These are phyloP conservation scores for Hemistola chrysoprasaria DNA, from an alignment of 2,888 invertebrate genomes.

Conservation along the genomic window DNA sequence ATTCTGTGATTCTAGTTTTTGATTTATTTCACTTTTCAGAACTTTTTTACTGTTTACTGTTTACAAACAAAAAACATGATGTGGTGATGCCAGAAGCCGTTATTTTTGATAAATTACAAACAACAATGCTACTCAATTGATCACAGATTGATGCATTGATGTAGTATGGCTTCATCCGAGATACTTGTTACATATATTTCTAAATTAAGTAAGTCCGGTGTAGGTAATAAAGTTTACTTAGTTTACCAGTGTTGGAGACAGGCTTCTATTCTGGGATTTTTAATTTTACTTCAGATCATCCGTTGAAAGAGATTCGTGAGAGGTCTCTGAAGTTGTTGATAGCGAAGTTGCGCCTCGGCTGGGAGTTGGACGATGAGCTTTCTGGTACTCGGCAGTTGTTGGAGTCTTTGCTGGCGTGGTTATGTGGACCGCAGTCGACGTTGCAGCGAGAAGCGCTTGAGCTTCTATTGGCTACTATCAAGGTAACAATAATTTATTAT, in stretches of 20 bases:
- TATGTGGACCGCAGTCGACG: slow-evolving; percentile 75
- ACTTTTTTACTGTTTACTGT: background rate
- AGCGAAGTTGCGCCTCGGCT: slow-evolving; percentile 84
- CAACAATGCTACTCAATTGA: too few species aligned
- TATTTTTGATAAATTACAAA: too few species aligned
- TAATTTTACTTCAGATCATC: slow-evolving; percentile 66
- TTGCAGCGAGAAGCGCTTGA: slow-evolving; percentile 82
- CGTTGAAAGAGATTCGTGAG: slow-evolving; percentile 81
- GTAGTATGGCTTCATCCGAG: slow-evolving; percentile 33
- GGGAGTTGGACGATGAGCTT: slow-evolving; percentile 83
- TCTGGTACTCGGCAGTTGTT: slow-evolving; percentile 82
- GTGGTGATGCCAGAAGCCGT: too few species aligned
- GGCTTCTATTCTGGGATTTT: background rate
- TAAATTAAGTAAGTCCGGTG: slow-evolving; percentile 53
- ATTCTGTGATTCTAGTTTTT: too few species aligned
- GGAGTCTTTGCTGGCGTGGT: slow-evolving; percentile 84
- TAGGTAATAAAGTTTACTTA: background rate
- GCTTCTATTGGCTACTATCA: slow-evolving; percentile 78
- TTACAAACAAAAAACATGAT: too few species aligned
- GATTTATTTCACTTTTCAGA: too few species aligned
- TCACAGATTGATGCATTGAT: too few species aligned
- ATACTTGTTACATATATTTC: slow-evolving; percentile 49
- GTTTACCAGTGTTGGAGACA: too few species aligned
- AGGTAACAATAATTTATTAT: too few species aligned
- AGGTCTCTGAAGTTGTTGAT: slow-evolving; percentile 77